Percentiles rank a stretch among this genome's conserved stretches.
These are phyloP conservation scores for Linnaemya vulpina DNA, from an alignment of 2,888 invertebrate species.

Conservation along the genomic window DNA sequence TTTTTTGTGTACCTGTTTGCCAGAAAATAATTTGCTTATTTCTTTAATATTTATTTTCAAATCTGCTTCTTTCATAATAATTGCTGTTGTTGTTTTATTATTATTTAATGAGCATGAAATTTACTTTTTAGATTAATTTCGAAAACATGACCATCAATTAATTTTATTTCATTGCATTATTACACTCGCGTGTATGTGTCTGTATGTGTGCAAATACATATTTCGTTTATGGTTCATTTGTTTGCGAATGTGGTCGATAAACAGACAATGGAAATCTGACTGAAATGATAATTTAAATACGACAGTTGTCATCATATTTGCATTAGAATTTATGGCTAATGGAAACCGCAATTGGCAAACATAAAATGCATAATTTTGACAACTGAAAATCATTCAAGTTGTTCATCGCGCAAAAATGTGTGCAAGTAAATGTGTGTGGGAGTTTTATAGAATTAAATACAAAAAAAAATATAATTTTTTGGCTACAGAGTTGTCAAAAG, in stretches of 20 bases:
- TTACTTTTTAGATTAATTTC: conserved; percentile 18
- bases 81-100: not conserved
- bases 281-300: conserved; percentile 33
- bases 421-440: too few relatives aligned
- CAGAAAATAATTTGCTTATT: not conserved
- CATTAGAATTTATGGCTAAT: conserved; percentile 45
- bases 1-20: too few relatives aligned
- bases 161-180: conserved; percentile 1
- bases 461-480: too few relatives aligned
- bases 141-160: conserved; percentile 19
- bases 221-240: conserved; percentile 18
- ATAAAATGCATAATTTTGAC: conserved; percentile 3
- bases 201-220: too few relatives aligned
- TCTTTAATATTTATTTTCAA: conserved; percentile 15
- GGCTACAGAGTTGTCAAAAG: too few relatives aligned
- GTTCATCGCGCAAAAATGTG: too few relatives aligned
- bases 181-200: too few relatives aligned
- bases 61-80: not conserved
- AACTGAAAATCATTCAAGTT: not conserved
- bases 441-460: too few relatives aligned
- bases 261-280: conserved; percentile 29
- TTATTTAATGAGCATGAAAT: conserved; percentile 43
- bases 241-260: conserved; percentile 29
- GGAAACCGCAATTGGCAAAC: conserved; percentile 50
- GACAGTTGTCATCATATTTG: conserved; percentile 43